Base-by-base conservation (phyloP, 2,113 vertebrate species). In the Furnarius figulus region DNA sequence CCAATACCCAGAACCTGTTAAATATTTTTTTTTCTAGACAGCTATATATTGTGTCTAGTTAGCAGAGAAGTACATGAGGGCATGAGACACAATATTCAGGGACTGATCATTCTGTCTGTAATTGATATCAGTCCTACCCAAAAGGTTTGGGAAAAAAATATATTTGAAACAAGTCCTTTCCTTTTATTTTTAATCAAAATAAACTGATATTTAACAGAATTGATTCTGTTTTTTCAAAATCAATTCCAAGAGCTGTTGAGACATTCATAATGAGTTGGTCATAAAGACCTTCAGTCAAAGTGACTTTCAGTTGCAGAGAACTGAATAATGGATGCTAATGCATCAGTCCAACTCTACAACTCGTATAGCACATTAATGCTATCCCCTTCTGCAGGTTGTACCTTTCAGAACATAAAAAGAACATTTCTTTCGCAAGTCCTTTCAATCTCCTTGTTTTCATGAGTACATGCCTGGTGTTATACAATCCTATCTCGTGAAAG, bases 401-500 rank as follows among this genome's bases (percentile, higher is more conserved):
- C 40, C 33, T 87, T 87, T 62, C 78, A 77, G 67, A 62, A 85
- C 14, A 79, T 35, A 79, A 89, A 85, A 17, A 79, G 53, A 79
- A 66, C 42, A 62, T 17, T 87, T 89, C 13, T 83, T 72, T 59
- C 73, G 40, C 50, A 79, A 44, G 30, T 58, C 53, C 66, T 91
- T 94, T 94, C 85, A 73, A n/a, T 90, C 53, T 85, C 55, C 44
- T 49, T 68, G 46, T 79, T 92, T 91, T 91, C 87, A 42, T 59
- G 71, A 70, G 35, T 71, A 49, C 2, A 1, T 40, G 47, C n/a
- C 40, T 95, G 56, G 27, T 20, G n/a, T 62, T 92, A 89, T 58
- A 50, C 23, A 59, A 70, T 59, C 30, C 25, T 83, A 63, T 73
- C 83, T 92, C 49, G 59, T 31, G 30, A 50, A 91, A 94, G 59